Conservation (phyloP, 2,797 vertebrate species). For the Halcyon badia region DNA sequence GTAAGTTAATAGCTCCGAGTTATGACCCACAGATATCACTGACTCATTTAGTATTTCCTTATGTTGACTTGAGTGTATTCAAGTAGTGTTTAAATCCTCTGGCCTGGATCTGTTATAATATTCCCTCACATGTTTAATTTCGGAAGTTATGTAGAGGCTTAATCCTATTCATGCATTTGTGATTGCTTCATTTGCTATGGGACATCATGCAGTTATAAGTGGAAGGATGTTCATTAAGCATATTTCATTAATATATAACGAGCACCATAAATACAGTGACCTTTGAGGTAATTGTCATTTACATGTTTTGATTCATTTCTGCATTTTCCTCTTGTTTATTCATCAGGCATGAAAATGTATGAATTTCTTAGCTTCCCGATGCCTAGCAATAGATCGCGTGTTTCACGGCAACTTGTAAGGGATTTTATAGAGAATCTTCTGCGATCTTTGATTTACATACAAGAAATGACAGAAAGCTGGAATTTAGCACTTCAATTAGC, state of each 20-base stretch:
- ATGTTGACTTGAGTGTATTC: neutral
- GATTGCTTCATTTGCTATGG: neutral
- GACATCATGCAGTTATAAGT: neutral
- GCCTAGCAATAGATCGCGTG: neutral
- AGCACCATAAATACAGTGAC: neutral
- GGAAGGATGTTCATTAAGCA: constrained; percentile 2
- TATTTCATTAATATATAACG: neutral
- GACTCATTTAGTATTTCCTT: neutral
- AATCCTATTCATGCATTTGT: neutral
- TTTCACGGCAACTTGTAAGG: neutral
- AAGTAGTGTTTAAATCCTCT: neutral
- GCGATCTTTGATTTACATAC: neutral
- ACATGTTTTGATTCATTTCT: constrained; percentile 11
- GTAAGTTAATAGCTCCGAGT: neutral
- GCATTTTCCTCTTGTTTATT: neutral
- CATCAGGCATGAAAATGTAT: neutral
- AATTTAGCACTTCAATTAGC: neutral
- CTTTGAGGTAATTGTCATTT: constrained; percentile 39
- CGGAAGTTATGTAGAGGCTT: neutral
- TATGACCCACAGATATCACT: neutral
- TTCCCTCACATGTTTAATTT: neutral
- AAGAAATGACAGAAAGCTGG: neutral
- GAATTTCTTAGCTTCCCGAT: neutral
- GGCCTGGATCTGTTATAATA: neutral
- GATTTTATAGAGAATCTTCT: neutral